Evolutionary conservation across 2,888 invertebrate genomes (phyloP).

Genomic region (Endotricha flammealis): DNA sequence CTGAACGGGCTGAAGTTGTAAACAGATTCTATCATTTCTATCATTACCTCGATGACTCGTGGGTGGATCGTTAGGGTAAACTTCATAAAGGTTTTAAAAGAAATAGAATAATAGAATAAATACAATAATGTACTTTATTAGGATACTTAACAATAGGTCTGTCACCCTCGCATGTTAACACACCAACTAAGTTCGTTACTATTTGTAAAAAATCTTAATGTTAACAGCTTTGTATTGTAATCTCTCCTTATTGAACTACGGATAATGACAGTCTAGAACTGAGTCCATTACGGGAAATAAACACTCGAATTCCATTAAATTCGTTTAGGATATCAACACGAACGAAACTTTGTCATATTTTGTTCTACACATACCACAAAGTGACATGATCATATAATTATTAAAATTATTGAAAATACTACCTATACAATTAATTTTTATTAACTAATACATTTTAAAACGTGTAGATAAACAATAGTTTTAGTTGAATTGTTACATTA

Average conservation of each 20-base stretch:
- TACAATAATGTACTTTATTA: slow-evolving; percentile 74
- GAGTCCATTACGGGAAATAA: slow-evolving; percentile 18
- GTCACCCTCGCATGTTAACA: slow-evolving; percentile 61
- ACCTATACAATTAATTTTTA: slow-evolving; percentile 6
- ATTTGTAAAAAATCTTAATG: slow-evolving; percentile 63
- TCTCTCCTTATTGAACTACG: slow-evolving; percentile 27
- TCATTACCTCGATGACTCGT: too few relatives aligned
- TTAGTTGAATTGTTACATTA: slow-evolving; percentile 10
- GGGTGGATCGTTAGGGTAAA: too few relatives aligned
- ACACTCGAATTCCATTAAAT: slow-evolving; percentile 7
- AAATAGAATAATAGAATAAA: slow-evolving; percentile 34
- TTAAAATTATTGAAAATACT: not conserved
- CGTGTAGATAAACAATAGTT: slow-evolving; percentile 11
- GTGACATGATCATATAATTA: slow-evolving; percentile 1
- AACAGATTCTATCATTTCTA: too few relatives aligned
- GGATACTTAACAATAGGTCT: slow-evolving; percentile 67
- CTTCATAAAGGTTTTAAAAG: not conserved
- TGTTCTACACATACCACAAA: slow-evolving; percentile 8
- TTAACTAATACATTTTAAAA: slow-evolving; percentile 6
- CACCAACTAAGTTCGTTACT: slow-evolving; percentile 53
- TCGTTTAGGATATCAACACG: slow-evolving; percentile 7
- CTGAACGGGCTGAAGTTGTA: too few relatives aligned
- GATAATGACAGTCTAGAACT: slow-evolving; percentile 29
- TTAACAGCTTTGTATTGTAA: slow-evolving; percentile 27
- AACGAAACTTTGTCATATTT: not conserved